Conservation (phyloP, 1,140 invertebrate species). For the Ostrea edulis region DNA sequence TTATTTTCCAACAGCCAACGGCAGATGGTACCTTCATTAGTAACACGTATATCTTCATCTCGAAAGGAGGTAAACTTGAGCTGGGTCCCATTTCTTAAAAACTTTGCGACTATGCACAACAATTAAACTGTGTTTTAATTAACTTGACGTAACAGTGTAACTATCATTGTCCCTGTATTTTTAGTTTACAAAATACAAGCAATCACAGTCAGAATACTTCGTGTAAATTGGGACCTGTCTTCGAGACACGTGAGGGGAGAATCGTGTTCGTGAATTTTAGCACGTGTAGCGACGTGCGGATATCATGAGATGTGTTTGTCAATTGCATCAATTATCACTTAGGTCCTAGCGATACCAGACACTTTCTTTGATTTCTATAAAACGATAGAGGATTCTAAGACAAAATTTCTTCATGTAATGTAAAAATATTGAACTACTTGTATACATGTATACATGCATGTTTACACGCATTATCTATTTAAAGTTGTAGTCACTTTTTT, state of each 20-base stretch:
- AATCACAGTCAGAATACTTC: background rate
- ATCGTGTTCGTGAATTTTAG: slow-evolving; percentile 32
- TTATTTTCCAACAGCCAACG: slow-evolving; percentile 39
- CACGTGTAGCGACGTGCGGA: slow-evolving; percentile 36
- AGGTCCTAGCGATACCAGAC: background rate
- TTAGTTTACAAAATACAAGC: background rate
- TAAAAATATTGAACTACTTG: background rate
- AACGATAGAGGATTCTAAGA: background rate
- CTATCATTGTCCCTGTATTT: background rate
- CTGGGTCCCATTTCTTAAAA: slow-evolving; percentile 21
- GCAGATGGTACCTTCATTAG: slow-evolving; percentile 39
- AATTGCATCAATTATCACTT: slow-evolving; percentile 11
- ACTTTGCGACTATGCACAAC: slow-evolving; percentile 19
- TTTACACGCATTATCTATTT: background rate
- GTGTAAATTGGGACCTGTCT: slow-evolving; percentile 29
- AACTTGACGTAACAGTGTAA: slow-evolving; percentile 42
- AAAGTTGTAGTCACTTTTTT: slow-evolving; percentile 12
- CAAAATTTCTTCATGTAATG: background rate
- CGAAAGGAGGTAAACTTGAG: background rate
- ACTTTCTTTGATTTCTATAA: background rate
- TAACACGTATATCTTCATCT: slow-evolving; percentile 14
- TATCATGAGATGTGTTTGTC: slow-evolving; percentile 33
- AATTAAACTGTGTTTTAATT: slow-evolving; percentile 42
- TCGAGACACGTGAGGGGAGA: slow-evolving; percentile 24
- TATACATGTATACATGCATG: background rate